A percentile compares a stretch with the other conserved stretches of the same genome.
Conservation (phyloP, 2,888 invertebrate species). For the Sycophila texana region DNA sequence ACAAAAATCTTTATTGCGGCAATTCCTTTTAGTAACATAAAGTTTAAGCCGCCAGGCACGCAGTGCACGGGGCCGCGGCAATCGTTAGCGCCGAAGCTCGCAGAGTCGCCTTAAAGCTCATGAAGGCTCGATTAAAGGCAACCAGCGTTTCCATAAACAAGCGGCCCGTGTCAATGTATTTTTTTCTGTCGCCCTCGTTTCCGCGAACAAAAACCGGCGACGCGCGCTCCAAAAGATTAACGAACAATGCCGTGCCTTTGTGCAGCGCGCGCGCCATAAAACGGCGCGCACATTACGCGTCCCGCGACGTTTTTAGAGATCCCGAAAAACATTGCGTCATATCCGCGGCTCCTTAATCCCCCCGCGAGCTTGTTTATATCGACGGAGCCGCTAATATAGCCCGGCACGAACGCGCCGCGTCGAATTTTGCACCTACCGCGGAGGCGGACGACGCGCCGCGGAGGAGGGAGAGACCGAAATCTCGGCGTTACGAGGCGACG, state of each 20-base stretch:
- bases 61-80: background rate
- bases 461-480: conserved; percentile 20
- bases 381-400: conserved; percentile 31
- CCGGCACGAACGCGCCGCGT: conserved; percentile 10
- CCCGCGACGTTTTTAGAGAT: conserved; percentile 30
- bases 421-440: conserved; percentile 26
- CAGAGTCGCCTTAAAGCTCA: conserved; percentile 10
- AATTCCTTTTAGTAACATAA: background rate
- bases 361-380: conserved; percentile 34
- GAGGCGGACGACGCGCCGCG: conserved; percentile 1
- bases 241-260: conserved; percentile 30
- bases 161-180: no score
- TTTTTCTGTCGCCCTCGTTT: no score
- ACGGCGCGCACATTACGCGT: background rate
- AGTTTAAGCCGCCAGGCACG: background rate
- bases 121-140: conserved; percentile 28
- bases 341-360: conserved; percentile 37
- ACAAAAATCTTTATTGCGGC: conserved; percentile 28
- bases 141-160: background rate
- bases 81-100: background rate
- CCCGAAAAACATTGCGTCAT: conserved; percentile 45
- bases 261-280: conserved; percentile 7
- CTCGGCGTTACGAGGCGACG: conserved; percentile 33
- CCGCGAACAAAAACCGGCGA: no score
- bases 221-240: background rate